Base-by-base conservation (phyloP, 2,113 vertebrate genomes). In the Menura novaehollandiae region DNA sequence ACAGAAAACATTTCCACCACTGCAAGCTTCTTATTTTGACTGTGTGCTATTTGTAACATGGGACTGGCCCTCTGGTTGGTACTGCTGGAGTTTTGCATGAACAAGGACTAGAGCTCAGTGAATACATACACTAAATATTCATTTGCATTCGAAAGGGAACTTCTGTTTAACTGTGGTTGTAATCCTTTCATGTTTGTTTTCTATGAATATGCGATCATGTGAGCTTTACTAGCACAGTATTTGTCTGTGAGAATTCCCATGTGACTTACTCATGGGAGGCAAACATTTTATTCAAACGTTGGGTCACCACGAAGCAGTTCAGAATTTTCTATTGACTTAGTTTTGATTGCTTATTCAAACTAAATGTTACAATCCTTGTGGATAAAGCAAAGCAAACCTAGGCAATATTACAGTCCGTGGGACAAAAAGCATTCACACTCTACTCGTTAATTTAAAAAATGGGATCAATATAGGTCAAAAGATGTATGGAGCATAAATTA, bases 171-270 rank as follows among this genome's bases (percentile, higher is more conserved):
- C 79, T 86, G 78, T 62, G 67, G 85, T 9, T 82, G 63, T 90
- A 84, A 94, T 80, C 47, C 64, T 90, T 96, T 83, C 68, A 49
- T 93, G 77, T 90, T 95, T 95, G 60, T 91, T 95, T 88, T 88
- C 79, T 71, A 47, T 90, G 75, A 88, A 74, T 96, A 74, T 59
- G 59, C 1, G 9, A 91, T 69, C 74, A 77, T 59, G 72, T 4
- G 4, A 94, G 51, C 64, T 86, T 91, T 89, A 63, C 56, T 81
- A 55, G 35, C 72, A 46, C 67, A 81, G 52, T 64, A 52, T 33
- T 88, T 66, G 51, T 64, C 82, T 91, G 41, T 88, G 91, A 90
- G 85, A 86, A 91, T 84, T 91, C 72, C 85, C 72, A 44, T 93
- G 72, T 88, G 75, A 71, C 59, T 85, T 76, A 59, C 30, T 90